Evolutionary conservation across 2,797 vertebrate species (phyloP).

Genomic region (Xenentodon cancila): DNA sequence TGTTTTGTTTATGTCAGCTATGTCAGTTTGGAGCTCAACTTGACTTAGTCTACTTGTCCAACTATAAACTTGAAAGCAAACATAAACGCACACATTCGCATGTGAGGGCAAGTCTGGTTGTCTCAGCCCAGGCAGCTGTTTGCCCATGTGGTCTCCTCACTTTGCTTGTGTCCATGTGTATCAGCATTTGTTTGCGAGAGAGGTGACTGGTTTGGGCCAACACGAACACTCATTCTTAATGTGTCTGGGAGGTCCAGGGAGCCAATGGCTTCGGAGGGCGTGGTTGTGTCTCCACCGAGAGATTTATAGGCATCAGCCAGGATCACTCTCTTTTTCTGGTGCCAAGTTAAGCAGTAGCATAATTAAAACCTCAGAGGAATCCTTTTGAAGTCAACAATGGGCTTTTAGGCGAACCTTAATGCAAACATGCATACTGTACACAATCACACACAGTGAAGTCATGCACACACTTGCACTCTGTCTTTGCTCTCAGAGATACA

Average conservation of each 20-base stretch:
- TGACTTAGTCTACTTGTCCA: conserved; percentile 7
- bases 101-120: conserved; percentile 40
- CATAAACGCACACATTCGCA: conserved; percentile 3
- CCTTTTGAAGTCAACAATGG: conserved; percentile 87
- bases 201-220: conserved; percentile 71
- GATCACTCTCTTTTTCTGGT: conserved; percentile 83
- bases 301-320: conserved; percentile 85
- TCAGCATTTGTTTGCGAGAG: conserved; percentile 54
- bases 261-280: conserved; percentile 80
- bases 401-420: conserved; percentile 80
- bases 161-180: conserved; percentile 65
- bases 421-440: conserved; percentile 70
- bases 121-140: conserved; percentile 59
- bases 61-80: conserved; percentile 15
- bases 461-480: conserved; percentile 59
- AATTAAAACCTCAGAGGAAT: conserved; percentile 86
- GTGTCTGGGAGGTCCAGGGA: conserved; percentile 83
- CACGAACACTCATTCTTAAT: conserved; percentile 67
- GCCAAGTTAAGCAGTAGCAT: conserved; percentile 87
- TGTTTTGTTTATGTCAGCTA: too few species aligned
- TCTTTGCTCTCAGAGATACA: conserved; percentile 56
- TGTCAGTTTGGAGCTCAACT: not conserved
- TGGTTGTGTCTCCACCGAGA: conserved; percentile 81
- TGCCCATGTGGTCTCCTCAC: conserved; percentile 54
- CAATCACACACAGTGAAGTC: conserved; percentile 48